These are phyloP conservation scores for Platygyra sinensis DNA, from an alignment of 64 coral and sea anemone species.

Conservation along the genomic window DNA sequence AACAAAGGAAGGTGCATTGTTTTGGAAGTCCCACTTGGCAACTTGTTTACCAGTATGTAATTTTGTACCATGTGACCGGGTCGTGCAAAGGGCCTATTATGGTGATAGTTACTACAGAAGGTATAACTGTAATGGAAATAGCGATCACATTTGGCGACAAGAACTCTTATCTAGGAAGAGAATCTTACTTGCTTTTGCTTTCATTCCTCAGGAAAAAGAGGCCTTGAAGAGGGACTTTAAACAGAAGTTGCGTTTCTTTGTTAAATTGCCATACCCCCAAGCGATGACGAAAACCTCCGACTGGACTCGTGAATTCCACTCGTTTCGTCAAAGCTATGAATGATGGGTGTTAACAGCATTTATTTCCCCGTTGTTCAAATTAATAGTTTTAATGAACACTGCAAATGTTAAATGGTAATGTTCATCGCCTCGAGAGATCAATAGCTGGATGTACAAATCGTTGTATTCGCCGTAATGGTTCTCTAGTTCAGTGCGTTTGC, in stretches of 20 bases:
- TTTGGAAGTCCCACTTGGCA: no score
- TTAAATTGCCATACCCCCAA: background rate
- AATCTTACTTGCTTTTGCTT: background rate
- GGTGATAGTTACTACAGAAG: no score
- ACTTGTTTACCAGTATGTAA: no score
- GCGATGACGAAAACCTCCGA: background rate
- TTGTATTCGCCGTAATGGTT: no score
- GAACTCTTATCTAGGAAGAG: no score
- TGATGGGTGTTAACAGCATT: background rate
- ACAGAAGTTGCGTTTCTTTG: background rate
- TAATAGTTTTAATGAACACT: background rate
- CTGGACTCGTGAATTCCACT: background rate
- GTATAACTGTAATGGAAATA: no score
- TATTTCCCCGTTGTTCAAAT: background rate
- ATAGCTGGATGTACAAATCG: no score
- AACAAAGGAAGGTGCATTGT: no score
- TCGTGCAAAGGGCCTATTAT: no score
- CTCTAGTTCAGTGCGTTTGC: background rate
- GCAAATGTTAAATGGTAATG: background rate
- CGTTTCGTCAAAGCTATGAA: background rate
- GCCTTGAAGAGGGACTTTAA: background rate
- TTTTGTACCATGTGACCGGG: no score
- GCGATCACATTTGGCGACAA: no score
- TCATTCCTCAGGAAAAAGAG: conserved; percentile 44
- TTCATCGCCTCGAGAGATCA: background rate